Conservation (phyloP, 2,797 vertebrate species). For the Remorina albescens region DNA sequence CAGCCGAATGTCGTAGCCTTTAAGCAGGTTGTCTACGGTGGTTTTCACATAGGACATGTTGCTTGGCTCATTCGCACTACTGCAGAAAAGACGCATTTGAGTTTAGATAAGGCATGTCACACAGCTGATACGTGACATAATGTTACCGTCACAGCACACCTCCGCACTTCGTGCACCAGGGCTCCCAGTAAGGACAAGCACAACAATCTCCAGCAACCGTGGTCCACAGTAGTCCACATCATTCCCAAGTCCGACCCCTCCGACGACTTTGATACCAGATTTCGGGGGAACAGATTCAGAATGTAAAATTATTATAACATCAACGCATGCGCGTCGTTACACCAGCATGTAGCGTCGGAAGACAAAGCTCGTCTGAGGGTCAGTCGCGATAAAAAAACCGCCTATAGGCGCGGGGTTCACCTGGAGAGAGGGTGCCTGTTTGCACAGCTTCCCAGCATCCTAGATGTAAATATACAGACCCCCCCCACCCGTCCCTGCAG, state of each 20-base stretch:
- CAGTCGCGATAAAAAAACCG: not conserved
- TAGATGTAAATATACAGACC: conserved; percentile 66
- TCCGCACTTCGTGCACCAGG: conserved; percentile 87
- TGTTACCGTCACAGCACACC: conserved; percentile 78
- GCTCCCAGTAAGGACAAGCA: conserved; percentile 85
- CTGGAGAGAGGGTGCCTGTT: conserved; percentile 49
- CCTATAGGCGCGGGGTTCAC: conserved; percentile 40
- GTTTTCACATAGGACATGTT: conserved; percentile 98
- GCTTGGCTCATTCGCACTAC: conserved; percentile 93
- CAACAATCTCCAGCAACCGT: conserved; percentile 80
- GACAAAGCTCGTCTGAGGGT: not conserved
- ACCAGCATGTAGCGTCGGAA: conserved; percentile 73
- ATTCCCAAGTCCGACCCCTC: conserved; percentile 77
- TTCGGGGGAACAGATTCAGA: conserved; percentile 83
- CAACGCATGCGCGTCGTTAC: conserved; percentile 86
- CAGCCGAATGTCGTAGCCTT: conserved; percentile 96
- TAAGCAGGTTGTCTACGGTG: conserved; percentile 95
- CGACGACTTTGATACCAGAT: conserved; percentile 77
- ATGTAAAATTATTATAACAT: conserved; percentile 73
- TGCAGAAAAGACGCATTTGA: conserved; percentile 22
- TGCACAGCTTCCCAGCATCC: conserved; percentile 42
- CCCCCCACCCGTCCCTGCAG: conserved; percentile 42
- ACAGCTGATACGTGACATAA: not conserved
- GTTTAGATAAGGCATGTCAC: not conserved
- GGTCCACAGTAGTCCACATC: conserved; percentile 84